Conservation (phyloP, 1,140 invertebrate genomes). For the Wiebesia pumilae region DNA sequence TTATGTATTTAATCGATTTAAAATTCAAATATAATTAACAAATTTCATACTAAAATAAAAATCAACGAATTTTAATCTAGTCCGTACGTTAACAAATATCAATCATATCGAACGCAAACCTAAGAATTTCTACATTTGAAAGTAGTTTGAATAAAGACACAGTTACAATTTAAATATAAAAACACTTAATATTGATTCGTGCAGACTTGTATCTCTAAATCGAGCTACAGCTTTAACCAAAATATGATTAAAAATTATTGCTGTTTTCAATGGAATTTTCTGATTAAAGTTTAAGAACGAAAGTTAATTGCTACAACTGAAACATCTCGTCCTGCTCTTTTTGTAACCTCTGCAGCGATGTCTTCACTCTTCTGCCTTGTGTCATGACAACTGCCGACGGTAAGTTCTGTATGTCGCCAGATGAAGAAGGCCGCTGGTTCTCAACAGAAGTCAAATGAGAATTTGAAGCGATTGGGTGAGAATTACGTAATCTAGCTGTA, state of each 20-base stretch:
- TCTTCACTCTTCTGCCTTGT: constrained; percentile 84
- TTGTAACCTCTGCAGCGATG: constrained; percentile 86
- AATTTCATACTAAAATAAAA: not conserved
- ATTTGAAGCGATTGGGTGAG: constrained; percentile 67
- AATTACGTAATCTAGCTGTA: constrained; percentile 77
- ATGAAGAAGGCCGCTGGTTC: constrained; percentile 66
- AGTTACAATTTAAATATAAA: not conserved
- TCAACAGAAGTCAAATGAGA: constrained; percentile 60
- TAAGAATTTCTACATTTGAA: constrained; percentile 7
- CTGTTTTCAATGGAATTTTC: constrained; percentile 39
- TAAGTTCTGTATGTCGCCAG: constrained; percentile 69
- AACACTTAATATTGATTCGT: not conserved
- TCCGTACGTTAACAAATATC: not conserved
- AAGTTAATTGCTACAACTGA: constrained; percentile 84
- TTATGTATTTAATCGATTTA: not conserved
- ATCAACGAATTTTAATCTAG: not conserved
- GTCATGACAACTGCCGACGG: constrained; percentile 83
- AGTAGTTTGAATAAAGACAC: not conserved
- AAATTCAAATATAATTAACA: constrained; percentile 5
- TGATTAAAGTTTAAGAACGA: constrained; percentile 15
- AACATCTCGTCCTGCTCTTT: constrained; percentile 91
- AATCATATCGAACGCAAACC: not conserved
- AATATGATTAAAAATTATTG: constrained; percentile 10
- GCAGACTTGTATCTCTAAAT: constrained; percentile 9
- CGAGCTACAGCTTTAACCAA: constrained; percentile 29